Evolutionary conservation across 1,140 invertebrate species (phyloP).

Genomic region (Drosophila oshimai): DNA sequence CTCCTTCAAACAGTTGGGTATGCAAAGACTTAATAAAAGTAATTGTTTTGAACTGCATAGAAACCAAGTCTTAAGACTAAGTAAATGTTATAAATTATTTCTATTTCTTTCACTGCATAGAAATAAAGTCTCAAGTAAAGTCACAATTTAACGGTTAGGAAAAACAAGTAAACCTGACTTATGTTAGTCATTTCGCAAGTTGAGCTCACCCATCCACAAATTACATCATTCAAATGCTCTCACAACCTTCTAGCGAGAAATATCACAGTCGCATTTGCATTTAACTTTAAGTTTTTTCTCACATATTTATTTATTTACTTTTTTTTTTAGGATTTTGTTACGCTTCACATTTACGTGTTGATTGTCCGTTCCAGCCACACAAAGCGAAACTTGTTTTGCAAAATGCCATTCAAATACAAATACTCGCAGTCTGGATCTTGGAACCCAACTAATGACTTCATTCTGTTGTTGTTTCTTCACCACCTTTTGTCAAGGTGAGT

Average conservation of each 20-base stretch:
- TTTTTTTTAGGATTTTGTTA: slow-evolving; percentile 21
- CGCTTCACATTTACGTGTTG: slow-evolving; percentile 42
- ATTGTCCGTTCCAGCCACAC: slow-evolving; percentile 10
- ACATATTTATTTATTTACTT: slow-evolving; percentile 30
- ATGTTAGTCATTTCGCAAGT: neutral
- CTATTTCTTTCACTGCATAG: neutral
- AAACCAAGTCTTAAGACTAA: no score
- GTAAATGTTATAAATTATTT: neutral
- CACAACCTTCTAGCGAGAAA: slow-evolving; percentile 16
- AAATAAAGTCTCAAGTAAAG: neutral
- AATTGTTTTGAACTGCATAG: no score
- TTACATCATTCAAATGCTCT: slow-evolving; percentile 34
- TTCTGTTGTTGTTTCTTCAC: neutral
- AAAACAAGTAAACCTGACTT: neutral
- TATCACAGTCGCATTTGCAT: slow-evolving; percentile 22
- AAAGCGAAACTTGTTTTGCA: slow-evolving; percentile 41
- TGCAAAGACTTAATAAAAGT: no score
- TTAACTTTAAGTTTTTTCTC: slow-evolving; percentile 25
- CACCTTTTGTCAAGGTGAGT: slow-evolving; percentile 16
- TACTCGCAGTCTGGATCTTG: slow-evolving; percentile 8
- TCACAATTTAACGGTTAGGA: neutral
- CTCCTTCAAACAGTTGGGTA: no score
- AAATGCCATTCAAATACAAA: slow-evolving; percentile 25
- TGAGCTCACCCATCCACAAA: slow-evolving; percentile 15
- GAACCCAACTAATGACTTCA: slow-evolving; percentile 39